Evolutionary conservation across 2,113 vertebrate genomes (phyloP).

Genomic region (Vidua chalybeata): DNA sequence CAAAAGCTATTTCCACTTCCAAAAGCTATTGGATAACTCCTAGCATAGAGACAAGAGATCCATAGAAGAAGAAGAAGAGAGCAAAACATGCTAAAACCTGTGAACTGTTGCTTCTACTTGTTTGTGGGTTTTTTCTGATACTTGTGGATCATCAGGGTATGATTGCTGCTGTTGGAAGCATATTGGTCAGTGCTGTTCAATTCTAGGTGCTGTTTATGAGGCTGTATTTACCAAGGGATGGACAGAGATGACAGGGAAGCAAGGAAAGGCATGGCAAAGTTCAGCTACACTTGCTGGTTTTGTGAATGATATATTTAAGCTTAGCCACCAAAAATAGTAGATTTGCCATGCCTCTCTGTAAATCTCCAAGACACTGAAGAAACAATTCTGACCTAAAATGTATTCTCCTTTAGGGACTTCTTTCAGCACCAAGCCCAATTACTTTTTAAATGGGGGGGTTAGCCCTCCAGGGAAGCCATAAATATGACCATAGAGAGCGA

Average conservation of each 20-base stretch:
- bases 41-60: neutral
- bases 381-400: neutral
- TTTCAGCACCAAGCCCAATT: neutral
- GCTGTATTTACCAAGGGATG: neutral
- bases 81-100: neutral
- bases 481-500: neutral
- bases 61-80: neutral
- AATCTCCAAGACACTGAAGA: neutral
- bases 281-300: rapidly evolving
- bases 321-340: neutral
- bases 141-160: neutral
- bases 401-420: neutral
- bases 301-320: neutral
- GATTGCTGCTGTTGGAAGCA: neutral
- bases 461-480: neutral
- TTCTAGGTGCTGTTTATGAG: neutral
- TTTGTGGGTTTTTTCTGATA: neutral
- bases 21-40: neutral
- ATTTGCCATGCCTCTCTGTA: neutral
- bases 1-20: neutral
- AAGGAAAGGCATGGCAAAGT: neutral
- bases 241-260: neutral
- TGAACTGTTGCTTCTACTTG: neutral
- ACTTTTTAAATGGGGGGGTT: neutral
- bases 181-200: neutral